These are phyloP conservation scores for Lanius collurio DNA, from an alignment of 2,113 vertebrate species.

Conservation along the genomic window DNA sequence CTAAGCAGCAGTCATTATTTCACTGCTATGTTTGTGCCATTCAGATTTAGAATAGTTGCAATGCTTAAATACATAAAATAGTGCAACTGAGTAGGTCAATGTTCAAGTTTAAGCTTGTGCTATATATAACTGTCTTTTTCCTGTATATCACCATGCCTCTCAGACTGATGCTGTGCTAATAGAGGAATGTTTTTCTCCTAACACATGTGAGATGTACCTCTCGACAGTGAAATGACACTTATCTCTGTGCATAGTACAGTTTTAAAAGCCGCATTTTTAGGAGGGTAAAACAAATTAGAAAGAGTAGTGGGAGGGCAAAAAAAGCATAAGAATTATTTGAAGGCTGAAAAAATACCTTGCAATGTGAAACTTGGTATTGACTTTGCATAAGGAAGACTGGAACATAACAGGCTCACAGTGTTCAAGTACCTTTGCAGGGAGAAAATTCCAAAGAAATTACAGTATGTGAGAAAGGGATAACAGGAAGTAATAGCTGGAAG, in stretches of 20 bases:
- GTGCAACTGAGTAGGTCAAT: not conserved
- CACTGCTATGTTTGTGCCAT: not conserved
- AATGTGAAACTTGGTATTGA: not conserved
- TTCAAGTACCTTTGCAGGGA: not conserved
- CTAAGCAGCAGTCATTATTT: not conserved
- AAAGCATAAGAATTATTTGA: not conserved
- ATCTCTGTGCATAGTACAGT: not conserved
- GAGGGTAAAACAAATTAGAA: not conserved
- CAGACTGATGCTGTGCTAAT: not conserved
- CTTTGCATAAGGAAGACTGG: not conserved
- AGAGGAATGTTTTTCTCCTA: not conserved
- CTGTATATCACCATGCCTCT: not conserved
- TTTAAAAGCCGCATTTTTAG: not conserved
- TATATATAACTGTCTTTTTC: not conserved
- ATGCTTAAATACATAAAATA: not conserved
- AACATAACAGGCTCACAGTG: not conserved
- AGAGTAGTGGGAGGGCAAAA: not conserved
- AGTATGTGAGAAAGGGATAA: not conserved
- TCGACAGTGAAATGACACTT: not conserved
- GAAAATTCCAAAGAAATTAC: not conserved
- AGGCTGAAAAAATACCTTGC: not conserved
- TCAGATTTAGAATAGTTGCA: not conserved
- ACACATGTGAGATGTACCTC: not conserved
- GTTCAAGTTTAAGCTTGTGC: not conserved
- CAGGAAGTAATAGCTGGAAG: conserved; percentile 39